These are phyloP conservation scores for Nannoperca australis DNA, from an alignment of 2,797 vertebrate genomes.

Conservation along the genomic window DNA sequence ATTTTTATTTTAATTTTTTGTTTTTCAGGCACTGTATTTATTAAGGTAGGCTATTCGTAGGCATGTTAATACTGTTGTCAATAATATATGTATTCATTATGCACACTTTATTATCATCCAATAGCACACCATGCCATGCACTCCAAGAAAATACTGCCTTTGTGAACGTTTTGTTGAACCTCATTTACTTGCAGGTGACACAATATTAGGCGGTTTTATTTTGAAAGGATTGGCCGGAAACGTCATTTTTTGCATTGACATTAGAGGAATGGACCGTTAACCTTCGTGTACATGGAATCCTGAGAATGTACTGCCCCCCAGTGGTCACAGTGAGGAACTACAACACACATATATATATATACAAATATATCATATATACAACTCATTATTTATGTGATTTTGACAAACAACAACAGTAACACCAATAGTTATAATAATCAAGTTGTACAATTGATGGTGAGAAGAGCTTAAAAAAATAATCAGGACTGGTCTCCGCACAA, in stretches of 20 bases:
- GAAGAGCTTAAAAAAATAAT: background rate
- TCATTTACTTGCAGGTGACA: background rate
- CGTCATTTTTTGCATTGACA: background rate
- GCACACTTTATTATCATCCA: background rate
- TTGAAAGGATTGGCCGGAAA: background rate
- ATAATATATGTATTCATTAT: background rate
- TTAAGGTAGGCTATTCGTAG: background rate
- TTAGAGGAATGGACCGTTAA: background rate
- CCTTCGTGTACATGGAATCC: background rate
- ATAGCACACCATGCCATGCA: background rate
- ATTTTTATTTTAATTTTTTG: background rate
- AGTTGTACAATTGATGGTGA: background rate
- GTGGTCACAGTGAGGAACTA: background rate
- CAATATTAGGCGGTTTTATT: background rate
- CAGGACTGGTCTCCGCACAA: background rate
- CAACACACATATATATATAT: background rate
- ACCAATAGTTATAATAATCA: background rate
- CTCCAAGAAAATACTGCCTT: background rate
- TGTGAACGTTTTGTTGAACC: background rate
- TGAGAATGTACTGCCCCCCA: constrained; percentile 10
- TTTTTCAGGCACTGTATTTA: background rate
- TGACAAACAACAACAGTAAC: background rate
- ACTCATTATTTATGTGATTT: background rate
- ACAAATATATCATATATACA: background rate
- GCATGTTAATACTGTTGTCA: background rate